These are phyloP conservation scores for Aeoliscus strigatus DNA, from an alignment of 2,797 vertebrate species.

Conservation along the genomic window DNA sequence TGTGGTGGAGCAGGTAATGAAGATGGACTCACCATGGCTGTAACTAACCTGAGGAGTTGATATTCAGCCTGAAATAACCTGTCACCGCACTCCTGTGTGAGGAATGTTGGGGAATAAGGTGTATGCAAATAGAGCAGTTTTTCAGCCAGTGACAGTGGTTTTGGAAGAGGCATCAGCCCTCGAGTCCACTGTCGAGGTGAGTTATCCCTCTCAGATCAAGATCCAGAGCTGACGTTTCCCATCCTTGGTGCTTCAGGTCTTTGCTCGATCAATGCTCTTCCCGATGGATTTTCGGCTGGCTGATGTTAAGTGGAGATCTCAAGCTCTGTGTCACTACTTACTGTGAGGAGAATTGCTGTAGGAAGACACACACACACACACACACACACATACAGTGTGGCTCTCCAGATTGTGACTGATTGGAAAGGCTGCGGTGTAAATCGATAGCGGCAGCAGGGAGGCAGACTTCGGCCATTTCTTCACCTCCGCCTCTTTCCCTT, in stretches of 20 bases:
- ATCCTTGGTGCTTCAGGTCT: conserved; percentile 28
- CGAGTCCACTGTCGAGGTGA: no score
- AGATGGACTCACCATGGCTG: conserved; percentile 49
- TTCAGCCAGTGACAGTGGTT: no score
- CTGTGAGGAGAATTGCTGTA: conserved; percentile 35
- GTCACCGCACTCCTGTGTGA: conserved; percentile 1
- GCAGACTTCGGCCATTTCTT: conserved; percentile 29
- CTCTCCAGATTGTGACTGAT: conserved; percentile 47
- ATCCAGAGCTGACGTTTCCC: conserved; percentile 34
- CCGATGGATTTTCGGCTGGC: conserved; percentile 45
- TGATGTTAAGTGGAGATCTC: conserved; percentile 53
- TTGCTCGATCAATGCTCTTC: conserved; percentile 30
- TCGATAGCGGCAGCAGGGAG: conserved; percentile 43
- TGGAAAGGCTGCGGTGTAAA: conserved; percentile 45
- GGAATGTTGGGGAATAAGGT: no score
- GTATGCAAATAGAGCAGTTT: no score
- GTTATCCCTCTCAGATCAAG: conserved; percentile 20
- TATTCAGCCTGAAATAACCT: conserved; percentile 27
- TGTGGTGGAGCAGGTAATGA: conserved; percentile 46
- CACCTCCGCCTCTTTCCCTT: conserved; percentile 18
- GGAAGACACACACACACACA: conserved; percentile 15
- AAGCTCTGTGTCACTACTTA: conserved; percentile 54
- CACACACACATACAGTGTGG: conserved; percentile 37
- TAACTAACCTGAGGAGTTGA: conserved; percentile 46
- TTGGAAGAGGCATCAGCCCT: no score